Conservation (phyloP, 1,140 invertebrate genomes). For the Drosophila busckii region DNA sequence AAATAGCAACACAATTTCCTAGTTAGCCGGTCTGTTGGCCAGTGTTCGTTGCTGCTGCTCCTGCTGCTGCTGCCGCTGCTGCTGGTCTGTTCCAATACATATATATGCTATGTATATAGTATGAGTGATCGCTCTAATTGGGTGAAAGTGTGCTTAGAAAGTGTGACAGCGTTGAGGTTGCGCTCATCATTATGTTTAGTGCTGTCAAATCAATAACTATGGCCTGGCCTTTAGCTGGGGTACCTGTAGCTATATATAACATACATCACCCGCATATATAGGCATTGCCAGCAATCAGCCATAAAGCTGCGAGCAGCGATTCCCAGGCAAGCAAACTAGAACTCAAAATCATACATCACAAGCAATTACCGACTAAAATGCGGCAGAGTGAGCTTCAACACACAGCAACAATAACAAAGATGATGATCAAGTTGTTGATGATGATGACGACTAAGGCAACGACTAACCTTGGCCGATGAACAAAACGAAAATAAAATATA, state of each 20-base stretch:
- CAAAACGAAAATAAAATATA: constrained; percentile 15
- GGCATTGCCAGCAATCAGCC: constrained; percentile 67
- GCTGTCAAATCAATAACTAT: constrained; percentile 70
- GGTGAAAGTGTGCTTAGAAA: constrained; percentile 71
- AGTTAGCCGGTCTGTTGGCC: too few species aligned
- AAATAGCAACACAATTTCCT: too few species aligned
- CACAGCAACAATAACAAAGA: too few species aligned
- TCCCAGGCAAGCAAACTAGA: constrained; percentile 64
- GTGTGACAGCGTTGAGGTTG: constrained; percentile 48
- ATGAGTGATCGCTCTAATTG: constrained; percentile 55
- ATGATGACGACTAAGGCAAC: constrained; percentile 26
- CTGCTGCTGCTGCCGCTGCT: too few species aligned
- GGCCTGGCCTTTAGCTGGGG: constrained; percentile 52
- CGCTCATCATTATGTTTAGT: constrained; percentile 37
- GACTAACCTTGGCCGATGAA: constrained; percentile 64
- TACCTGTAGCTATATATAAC: constrained; percentile 64
- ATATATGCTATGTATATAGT: constrained; percentile 14
- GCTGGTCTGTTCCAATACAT: constrained; percentile 20
- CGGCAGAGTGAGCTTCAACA: constrained; percentile 57
- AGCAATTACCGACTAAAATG: constrained; percentile 76
- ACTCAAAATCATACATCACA: constrained; percentile 77
- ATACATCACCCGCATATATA: constrained; percentile 77
- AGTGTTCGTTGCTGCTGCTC: too few species aligned
- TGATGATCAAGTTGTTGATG: too few species aligned
- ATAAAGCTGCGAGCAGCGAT: constrained; percentile 32